Percentiles rank a stretch among this genome's conserved stretches.
These are phyloP conservation scores for Conops quadrifasciatus DNA, from an alignment of 2,888 invertebrate genomes.

Conservation along the genomic window DNA sequence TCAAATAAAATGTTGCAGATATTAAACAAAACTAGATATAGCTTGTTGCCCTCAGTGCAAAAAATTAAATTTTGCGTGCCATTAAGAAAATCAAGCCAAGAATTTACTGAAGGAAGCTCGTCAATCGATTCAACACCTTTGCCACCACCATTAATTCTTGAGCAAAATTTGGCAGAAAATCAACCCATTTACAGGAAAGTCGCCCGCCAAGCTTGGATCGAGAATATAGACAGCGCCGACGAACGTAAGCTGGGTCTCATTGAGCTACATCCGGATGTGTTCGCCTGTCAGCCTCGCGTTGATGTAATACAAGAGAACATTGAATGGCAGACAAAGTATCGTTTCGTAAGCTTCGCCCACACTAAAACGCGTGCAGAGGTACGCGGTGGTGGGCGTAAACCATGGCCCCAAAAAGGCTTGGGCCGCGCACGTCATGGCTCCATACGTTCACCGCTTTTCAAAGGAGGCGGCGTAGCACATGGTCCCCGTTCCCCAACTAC, in stretches of 20 bases:
- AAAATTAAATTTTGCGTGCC: slow-evolving; percentile 40
- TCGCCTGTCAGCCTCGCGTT: slow-evolving; percentile 82
- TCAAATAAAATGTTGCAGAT: slow-evolving; percentile 58
- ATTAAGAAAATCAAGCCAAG: slow-evolving; percentile 27
- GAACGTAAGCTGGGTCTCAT: slow-evolving; percentile 84
- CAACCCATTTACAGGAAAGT: slow-evolving; percentile 50
- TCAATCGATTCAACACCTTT: slow-evolving; percentile 20
- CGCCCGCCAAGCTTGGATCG: slow-evolving; percentile 83
- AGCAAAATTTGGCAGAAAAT: slow-evolving; percentile 49
- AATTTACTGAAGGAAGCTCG: slow-evolving; percentile 22
- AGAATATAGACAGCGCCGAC: slow-evolving; percentile 79
- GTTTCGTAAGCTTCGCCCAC: slow-evolving; percentile 81
- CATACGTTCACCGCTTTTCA: slow-evolving; percentile 87
- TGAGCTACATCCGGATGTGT: slow-evolving; percentile 89
- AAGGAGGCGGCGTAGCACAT: slow-evolving; percentile 83
- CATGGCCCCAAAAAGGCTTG: slow-evolving; percentile 95
- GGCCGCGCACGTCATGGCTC: slow-evolving; percentile 94
- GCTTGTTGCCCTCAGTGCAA: slow-evolving; percentile 48
- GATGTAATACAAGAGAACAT: slow-evolving; percentile 89
- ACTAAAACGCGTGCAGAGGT: slow-evolving; percentile 85
- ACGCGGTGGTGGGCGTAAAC: slow-evolving; percentile 88
- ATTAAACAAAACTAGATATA: slow-evolving; percentile 52
- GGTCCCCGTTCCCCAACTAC: slow-evolving; percentile 92
- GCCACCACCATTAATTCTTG: slow-evolving; percentile 61
- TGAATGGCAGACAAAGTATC: slow-evolving; percentile 84